Evolutionary conservation across 30 jellyfish, hydroid and myxozoan genomes (phyloP).

Genomic region (Aurelia sp.): DNA sequence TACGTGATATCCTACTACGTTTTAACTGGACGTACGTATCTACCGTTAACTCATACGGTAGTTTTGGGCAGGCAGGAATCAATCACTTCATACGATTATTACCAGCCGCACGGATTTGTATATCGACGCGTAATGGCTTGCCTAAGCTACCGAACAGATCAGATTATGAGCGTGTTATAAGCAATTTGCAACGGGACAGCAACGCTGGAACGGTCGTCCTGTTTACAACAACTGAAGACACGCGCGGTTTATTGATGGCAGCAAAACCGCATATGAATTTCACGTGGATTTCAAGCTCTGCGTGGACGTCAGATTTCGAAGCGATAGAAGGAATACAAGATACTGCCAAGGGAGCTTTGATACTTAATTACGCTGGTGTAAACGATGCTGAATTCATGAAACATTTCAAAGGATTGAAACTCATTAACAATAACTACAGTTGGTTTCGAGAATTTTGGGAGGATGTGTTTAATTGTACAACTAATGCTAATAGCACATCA

Average conservation of each 20-base stretch:
- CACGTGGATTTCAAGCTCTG: constrained; percentile 41
- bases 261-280: constrained; percentile 6
- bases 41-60: constrained; percentile 61
- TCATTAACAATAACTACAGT: neutral
- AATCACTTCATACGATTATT: constrained; percentile 14
- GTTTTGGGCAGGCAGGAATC: constrained; percentile 68
- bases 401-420: constrained; percentile 45
- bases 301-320: constrained; percentile 43
- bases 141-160: constrained; percentile 2
- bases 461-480: constrained; percentile 33
- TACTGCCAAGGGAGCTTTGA: constrained; percentile 64
- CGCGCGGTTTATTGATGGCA: constrained; percentile 58
- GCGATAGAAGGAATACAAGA: constrained; percentile 5
- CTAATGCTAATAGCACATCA: too few relatives aligned
- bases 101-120: constrained; percentile 3
- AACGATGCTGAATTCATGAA: constrained; percentile 7
- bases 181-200: constrained; percentile 2
- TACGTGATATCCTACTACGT: constrained; percentile 31
- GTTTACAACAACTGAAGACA: constrained; percentile 61
- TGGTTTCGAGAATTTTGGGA: constrained; percentile 76
- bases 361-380: constrained; percentile 21
- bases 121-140: constrained; percentile 42
- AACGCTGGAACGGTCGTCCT: constrained; percentile 40
- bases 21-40: constrained; percentile 67
- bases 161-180: constrained; percentile 23